Base-by-base conservation (phyloP, 2,888 invertebrate genomes). In the Spisula subtruncata region DNA sequence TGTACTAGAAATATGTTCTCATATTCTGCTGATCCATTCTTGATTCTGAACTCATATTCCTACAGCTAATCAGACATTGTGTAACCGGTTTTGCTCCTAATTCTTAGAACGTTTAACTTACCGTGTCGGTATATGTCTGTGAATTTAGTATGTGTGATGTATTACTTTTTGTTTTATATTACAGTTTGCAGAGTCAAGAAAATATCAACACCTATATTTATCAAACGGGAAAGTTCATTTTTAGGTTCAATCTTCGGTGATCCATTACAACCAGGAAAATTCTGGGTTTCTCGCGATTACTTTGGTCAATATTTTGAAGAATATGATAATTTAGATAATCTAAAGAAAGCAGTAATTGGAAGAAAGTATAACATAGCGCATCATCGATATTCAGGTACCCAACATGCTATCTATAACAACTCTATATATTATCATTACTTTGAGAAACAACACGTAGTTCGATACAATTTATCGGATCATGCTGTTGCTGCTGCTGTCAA, bases 371-470 rank as follows among this genome's bases (percentile, higher is more conserved):
- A 96, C 87, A 94, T 97, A 89, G 95, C 97, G 1, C 96, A 97
- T 87, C 89, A 91, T 35, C 96, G 97, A 0, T 97, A 97, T 91
- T 97, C 98, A 98, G 99, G 99, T 0, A 99, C 99, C 96, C 98
- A 99, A 0, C 99, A 99, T 97, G 98, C 99, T n/a, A 98, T 99
- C 0, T 99, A 98, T 97, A 98, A 99, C 95, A 99, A 99, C 0
- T 98, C 98, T 0, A 99, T 99, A 97, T 99, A 98, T 97, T 99
- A 99, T 97, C 97, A 97, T 90, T 96, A 94, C 79, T 89, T 92
- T 46, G 95, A 95, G 32, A 91, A 93, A 29, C 93, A 92, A 25
- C 92, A 92, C 81, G 92, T 96, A 14, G 94, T 96, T 8, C 91
- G 95, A 81, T 96, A 94, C 87, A 95, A 96, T 88, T 89, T 96